These are phyloP conservation scores for Drymonia ruficornis DNA, from an alignment of 2,888 invertebrate genomes.

Conservation along the genomic window DNA sequence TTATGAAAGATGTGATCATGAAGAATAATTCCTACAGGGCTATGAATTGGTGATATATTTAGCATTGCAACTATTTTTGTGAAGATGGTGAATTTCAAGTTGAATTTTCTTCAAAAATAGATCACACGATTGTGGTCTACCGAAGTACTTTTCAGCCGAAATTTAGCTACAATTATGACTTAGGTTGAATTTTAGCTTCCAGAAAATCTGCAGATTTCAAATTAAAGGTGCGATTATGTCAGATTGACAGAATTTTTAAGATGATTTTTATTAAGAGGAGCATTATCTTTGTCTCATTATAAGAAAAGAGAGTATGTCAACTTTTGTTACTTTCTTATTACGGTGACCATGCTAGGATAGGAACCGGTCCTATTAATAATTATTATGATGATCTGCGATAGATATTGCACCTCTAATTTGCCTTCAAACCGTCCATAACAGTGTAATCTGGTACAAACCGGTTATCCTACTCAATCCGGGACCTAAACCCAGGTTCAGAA, in stretches of 20 bases:
- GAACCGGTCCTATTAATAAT: too few species aligned
- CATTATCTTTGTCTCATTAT: not conserved
- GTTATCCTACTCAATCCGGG: not conserved
- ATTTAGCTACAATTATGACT: too few species aligned
- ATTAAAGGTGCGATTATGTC: not conserved
- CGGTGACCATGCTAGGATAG: too few species aligned
- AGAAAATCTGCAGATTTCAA: not conserved
- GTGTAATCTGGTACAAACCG: slow-evolving; percentile 4
- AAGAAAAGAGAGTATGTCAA: too few species aligned
- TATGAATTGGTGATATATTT: not conserved
- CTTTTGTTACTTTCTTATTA: too few species aligned
- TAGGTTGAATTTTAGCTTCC: too few species aligned
- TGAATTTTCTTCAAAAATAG: not conserved
- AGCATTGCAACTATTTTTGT: not conserved
- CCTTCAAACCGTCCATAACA: not conserved
- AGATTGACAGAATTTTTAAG: too few species aligned
- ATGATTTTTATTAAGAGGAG: too few species aligned
- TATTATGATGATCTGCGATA: not conserved
- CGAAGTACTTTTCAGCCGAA: too few species aligned
- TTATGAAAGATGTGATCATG: not conserved
- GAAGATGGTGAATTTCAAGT: not conserved
- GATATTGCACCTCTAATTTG: not conserved
- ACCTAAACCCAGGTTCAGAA: slow-evolving; percentile 13
- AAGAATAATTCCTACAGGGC: not conserved
- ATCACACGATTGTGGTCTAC: too few species aligned